Base-by-base conservation (phyloP, 2,888 invertebrate species). In the Amphipoea lucens region DNA sequence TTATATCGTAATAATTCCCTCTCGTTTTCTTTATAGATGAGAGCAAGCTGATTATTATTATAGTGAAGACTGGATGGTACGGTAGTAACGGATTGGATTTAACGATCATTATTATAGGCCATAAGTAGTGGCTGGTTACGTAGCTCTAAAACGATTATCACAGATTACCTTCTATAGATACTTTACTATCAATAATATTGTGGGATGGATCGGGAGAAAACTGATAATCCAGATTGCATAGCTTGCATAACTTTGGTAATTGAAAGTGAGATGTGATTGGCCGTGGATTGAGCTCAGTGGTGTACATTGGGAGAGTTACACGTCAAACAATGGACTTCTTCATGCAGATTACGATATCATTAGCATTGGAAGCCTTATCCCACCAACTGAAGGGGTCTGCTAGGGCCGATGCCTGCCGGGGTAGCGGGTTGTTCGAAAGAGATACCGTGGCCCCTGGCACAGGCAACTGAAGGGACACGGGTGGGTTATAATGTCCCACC, bases 21-120 rank as follows among this genome's bases (percentile, higher is more conserved):
- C 60, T 82, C 36, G 7, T 57, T 69, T 71, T 71, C 48, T 62
- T 57, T 78, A 71, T 45, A 29, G 48, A 62, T 6, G 7, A 51
- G 29, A 54, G 17, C 48, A 40, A 71, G 69, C 62, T 57, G 74
- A 78, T 85, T 85, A 78, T 78, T 72, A 75, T 85, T 62, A 29
- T 29, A 29, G 66, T 82, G 60, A 78, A 78, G 78, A 74, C 62
- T 73, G 70, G 65, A 78, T 57, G 65, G 76, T 76, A 65, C 76
- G 81, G 82, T 82, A 84, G 84, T 78, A 57, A 63, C 62, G 29
- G 62, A 69, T 82, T 66, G 71, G 82, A 63, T 70, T 75, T 84
- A 85, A 84, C 82, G 78, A 84, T 84, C 78, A 84, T 75, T 73
- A 84, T 84, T 85, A 84, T 75, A 54, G 69, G 36, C 82, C 72